Conservation (phyloP, 2,797 vertebrate genomes). For the Peromyscus aztecus region DNA sequence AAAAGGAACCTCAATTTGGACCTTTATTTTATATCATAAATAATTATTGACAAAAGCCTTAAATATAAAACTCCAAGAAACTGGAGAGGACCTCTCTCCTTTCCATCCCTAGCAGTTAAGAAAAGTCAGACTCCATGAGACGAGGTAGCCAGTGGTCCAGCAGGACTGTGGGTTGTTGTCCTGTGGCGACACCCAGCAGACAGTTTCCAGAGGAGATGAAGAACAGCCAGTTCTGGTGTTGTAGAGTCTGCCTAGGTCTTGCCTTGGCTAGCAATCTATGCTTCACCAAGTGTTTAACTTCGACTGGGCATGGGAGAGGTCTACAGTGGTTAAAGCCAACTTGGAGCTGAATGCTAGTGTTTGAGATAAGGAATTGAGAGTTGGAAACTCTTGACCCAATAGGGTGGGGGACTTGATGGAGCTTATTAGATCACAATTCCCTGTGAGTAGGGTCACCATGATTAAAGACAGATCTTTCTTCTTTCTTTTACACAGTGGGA, state of each 20-base stretch:
- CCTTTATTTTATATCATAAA: not conserved
- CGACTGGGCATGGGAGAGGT: not conserved
- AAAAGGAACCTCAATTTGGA: not conserved
- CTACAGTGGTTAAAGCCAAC: not conserved
- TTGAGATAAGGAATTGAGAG: not conserved
- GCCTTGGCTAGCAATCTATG: not conserved
- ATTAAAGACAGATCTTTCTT: conserved; percentile 39
- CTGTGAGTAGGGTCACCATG: not conserved
- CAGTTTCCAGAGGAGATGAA: not conserved
- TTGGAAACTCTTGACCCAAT: not conserved
- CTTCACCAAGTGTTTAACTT: not conserved
- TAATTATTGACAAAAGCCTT: not conserved
- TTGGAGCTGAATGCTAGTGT: not conserved
- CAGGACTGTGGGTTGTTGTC: not conserved
- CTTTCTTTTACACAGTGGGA: not conserved
- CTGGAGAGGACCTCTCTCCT: not conserved
- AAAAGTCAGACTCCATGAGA: not conserved
- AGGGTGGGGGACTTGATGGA: not conserved
- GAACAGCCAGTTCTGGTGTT: not conserved
- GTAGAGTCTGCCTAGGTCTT: not conserved
- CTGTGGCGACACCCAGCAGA: not conserved
- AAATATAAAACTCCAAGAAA: not conserved
- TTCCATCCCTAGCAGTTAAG: not conserved
- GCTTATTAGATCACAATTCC: conserved; percentile 24
- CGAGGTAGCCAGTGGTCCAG: not conserved